Conservation (phyloP, 2,888 invertebrate species). For the Calameuta pallipes region DNA sequence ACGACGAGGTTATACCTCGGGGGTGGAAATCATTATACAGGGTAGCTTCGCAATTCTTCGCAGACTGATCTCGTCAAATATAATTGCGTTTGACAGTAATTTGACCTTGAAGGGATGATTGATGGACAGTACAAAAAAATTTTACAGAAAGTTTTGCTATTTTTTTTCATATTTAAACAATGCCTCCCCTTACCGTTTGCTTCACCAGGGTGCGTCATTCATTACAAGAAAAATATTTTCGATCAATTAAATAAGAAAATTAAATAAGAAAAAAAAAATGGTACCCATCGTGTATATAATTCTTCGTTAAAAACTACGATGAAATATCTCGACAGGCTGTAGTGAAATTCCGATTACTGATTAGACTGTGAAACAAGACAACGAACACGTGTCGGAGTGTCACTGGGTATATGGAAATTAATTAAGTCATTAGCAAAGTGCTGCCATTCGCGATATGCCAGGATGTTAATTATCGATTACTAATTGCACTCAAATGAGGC, state of each 20-base stretch:
- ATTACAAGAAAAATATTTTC: neutral
- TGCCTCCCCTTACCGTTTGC: neutral
- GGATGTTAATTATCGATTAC: constrained; percentile 43
- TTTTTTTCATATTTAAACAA: neutral
- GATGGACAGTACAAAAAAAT: constrained; percentile 11
- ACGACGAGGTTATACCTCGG: constrained; percentile 35
- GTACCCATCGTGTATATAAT: neutral
- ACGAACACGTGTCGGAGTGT: neutral
- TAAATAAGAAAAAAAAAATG: neutral
- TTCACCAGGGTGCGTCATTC: neutral
- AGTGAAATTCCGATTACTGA: neutral
- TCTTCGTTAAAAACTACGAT: neutral
- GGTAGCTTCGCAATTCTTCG: constrained; percentile 39
- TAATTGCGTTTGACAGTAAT: constrained; percentile 57
- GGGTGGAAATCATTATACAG: constrained; percentile 50
- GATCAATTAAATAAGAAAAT: neutral
- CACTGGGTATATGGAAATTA: constrained; percentile 31
- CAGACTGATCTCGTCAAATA: constrained; percentile 37
- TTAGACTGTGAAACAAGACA: neutral
- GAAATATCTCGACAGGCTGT: too few relatives aligned
- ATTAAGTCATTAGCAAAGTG: constrained; percentile 38
- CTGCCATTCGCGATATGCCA: constrained; percentile 15
- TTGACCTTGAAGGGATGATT: constrained; percentile 24
- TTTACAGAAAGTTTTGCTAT: neutral
- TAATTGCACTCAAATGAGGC: constrained; percentile 38